Evolutionary conservation across 2,797 vertebrate species (phyloP).

Genomic region (Gastrophryne carolinensis): DNA sequence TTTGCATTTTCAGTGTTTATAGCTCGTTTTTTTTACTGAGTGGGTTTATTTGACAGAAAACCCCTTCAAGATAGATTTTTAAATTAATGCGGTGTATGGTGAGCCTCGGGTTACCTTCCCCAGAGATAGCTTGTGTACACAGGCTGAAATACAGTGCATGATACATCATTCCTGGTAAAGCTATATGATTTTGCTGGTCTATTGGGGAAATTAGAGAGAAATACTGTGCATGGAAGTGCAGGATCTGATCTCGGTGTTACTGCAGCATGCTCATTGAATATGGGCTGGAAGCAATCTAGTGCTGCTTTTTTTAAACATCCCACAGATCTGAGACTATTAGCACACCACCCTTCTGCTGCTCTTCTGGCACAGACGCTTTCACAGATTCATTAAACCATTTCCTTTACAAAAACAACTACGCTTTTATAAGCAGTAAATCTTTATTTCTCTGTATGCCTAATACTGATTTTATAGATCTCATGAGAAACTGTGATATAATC

Average conservation of each 20-base stretch:
- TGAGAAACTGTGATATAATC: slow-evolving; percentile 6
- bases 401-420: neutral
- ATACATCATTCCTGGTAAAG: neutral
- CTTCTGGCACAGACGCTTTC: neutral
- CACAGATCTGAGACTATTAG: slow-evolving; percentile 26
- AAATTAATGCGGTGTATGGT: neutral
- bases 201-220: neutral
- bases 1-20: neutral
- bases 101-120: neutral
- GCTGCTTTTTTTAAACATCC: slow-evolving; percentile 19
- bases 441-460: neutral
- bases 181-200: neutral
- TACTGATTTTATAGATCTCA: neutral
- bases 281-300: neutral
- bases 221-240: neutral
- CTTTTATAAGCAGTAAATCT: neutral
- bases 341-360: slow-evolving; percentile 17
- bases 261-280: slow-evolving; percentile 28
- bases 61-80: neutral
- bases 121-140: slow-evolving; percentile 3
- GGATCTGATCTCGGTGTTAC: neutral
- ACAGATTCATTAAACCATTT: slow-evolving; percentile 13
- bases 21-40: neutral
- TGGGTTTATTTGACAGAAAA: neutral
- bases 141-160: slow-evolving; percentile 2